phyloP scores from a whole-genome alignment of 1,140 invertebrate species.

The Nixonia krombeini region DNA sequence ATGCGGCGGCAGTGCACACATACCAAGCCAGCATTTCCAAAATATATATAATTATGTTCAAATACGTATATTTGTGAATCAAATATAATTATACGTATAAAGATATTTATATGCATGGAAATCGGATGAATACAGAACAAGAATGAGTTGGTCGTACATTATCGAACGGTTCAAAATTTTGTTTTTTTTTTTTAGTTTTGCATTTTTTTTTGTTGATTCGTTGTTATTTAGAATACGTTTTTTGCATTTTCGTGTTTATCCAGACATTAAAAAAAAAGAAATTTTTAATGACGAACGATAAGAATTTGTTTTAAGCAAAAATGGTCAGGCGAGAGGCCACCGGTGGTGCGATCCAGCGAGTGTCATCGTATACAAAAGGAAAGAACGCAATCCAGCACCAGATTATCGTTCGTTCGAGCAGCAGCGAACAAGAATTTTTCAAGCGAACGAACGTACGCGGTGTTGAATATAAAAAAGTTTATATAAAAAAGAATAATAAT shows the following conservation, averaged over 20 bases:
- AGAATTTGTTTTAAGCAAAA: slow-evolving; percentile 39
- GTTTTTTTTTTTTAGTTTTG: slow-evolving; percentile 14
- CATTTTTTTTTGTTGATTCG: not conserved
- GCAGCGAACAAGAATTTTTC: slow-evolving; percentile 36
- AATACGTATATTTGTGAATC: slow-evolving; percentile 8
- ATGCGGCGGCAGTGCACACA: slow-evolving; percentile 61
- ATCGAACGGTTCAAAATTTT: slow-evolving; percentile 32
- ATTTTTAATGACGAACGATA: slow-evolving; percentile 42
- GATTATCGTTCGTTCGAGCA: slow-evolving; percentile 47
- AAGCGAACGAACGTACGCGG: slow-evolving; percentile 32
- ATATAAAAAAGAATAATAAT: slow-evolving; percentile 5
- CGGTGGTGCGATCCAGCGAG: slow-evolving; percentile 44
- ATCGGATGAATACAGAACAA: slow-evolving; percentile 35
- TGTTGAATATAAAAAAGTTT: slow-evolving; percentile 19
- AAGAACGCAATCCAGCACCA: slow-evolving; percentile 54
- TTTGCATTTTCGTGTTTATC: slow-evolving; percentile 10
- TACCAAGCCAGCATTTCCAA: slow-evolving; percentile 60
- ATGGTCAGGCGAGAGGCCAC: slow-evolving; percentile 44
- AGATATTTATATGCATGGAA: slow-evolving; percentile 42
- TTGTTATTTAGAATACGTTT: slow-evolving; percentile 1
- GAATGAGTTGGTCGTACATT: slow-evolving; percentile 32
- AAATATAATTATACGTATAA: slow-evolving; percentile 41
- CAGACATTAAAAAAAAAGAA: slow-evolving; percentile 20
- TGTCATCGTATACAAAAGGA: slow-evolving; percentile 31
- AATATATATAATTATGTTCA: slow-evolving; percentile 34